A percentile compares a stretch with the other conserved stretches of the same genome.
Conservation (phyloP, 2,113 vertebrate species). For the Zeus faber region DNA sequence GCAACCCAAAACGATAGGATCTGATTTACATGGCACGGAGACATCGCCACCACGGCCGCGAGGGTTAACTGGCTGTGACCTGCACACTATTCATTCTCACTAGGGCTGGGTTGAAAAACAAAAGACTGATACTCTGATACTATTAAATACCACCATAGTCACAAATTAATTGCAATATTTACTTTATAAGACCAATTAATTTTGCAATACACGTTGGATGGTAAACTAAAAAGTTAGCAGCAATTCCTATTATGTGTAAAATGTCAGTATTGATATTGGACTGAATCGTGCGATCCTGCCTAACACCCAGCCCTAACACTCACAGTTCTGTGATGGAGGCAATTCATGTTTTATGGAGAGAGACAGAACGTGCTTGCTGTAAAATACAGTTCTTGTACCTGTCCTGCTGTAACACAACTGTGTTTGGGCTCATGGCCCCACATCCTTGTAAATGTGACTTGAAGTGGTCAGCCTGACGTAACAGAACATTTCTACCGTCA, state of each 20-base stretch:
- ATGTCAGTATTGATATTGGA: too few species aligned
- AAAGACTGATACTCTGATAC: too few species aligned
- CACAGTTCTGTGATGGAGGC: constrained; percentile 15
- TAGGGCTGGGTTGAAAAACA: too few species aligned
- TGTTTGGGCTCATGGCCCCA: constrained; percentile 42
- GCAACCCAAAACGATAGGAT: constrained; percentile 25
- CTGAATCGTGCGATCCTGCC: too few species aligned
- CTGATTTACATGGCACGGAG: constrained; percentile 39
- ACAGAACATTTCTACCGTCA: constrained; percentile 32
- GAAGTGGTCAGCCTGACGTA: constrained; percentile 25
- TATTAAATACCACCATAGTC: too few species aligned
- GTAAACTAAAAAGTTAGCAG: too few species aligned
- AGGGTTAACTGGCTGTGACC: constrained; percentile 50
- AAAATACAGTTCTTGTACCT: constrained; percentile 48
- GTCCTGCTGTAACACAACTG: constrained; percentile 48
- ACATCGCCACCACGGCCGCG: constrained; percentile 44
- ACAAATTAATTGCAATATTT: too few species aligned
- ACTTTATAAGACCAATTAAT: too few species aligned
- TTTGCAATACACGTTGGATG: too few species aligned
- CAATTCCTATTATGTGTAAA: too few species aligned
- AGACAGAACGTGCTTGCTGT: constrained; percentile 57
- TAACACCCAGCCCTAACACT: too few species aligned
- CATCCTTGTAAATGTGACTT: constrained; percentile 48
- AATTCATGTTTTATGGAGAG: constrained; percentile 23
- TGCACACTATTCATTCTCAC: constrained; percentile 20